A percentile compares a stretch with the other conserved stretches of the same genome.
These are phyloP conservation scores for Idaea straminata DNA, from an alignment of 2,888 invertebrate genomes.

Conservation along the genomic window DNA sequence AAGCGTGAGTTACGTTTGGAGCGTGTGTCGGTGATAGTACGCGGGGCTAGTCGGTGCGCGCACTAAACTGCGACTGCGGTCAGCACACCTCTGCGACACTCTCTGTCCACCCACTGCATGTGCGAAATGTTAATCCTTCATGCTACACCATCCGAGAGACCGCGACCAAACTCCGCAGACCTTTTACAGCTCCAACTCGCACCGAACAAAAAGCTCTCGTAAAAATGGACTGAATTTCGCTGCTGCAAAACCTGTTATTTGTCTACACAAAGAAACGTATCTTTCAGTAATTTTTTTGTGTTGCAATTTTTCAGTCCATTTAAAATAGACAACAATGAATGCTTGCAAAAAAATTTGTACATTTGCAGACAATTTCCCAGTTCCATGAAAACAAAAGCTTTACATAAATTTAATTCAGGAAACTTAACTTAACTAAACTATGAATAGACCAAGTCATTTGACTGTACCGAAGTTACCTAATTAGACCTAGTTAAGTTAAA, in stretches of 20 bases:
- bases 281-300: conserved; percentile 36
- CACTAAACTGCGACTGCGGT: conserved; percentile 63
- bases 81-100: conserved; percentile 52
- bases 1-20: conserved; percentile 67
- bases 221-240: conserved; percentile 34
- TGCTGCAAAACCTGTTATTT: conserved; percentile 30
- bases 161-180: conserved; percentile 32
- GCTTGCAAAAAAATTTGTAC: conserved; percentile 31
- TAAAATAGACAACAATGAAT: conserved; percentile 38
- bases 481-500: conserved; percentile 14
- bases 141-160: conserved; percentile 44
- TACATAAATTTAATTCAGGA: conserved; percentile 9
- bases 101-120: conserved; percentile 60
- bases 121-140: conserved; percentile 66
- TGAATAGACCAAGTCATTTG: background rate
- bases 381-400: conserved; percentile 36
- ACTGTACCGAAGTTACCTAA: background rate
- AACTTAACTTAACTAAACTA: background rate
- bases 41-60: conserved; percentile 70
- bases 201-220: conserved; percentile 32
- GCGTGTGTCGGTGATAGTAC: conserved; percentile 56
- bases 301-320: conserved; percentile 49
- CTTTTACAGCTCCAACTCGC: conserved; percentile 24
- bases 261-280: conserved; percentile 32
- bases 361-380: conserved; percentile 12